Base-by-base conservation (phyloP, 2,113 vertebrate species). In the Pelobates fuscus region DNA sequence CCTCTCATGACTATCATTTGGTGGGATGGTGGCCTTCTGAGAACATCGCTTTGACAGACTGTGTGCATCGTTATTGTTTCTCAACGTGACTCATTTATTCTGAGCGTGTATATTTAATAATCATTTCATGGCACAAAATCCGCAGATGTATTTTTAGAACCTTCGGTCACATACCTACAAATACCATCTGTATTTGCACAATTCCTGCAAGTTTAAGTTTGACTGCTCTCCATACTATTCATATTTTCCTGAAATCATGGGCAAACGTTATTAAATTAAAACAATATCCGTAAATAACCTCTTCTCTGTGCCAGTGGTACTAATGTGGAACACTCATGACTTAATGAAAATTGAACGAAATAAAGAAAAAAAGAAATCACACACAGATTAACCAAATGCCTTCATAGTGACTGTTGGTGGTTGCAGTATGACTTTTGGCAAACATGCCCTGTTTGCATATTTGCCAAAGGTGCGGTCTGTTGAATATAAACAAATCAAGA, bases 401-500 rank as follows among this genome's bases (percentile, higher is more conserved):
- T 74, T 74, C 46, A 57, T 18, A 65, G 46, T 65, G 71, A 57
- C 62, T 74, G 41, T 43, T 37, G 60, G 71, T 74, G 71, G 71
- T 46, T 65, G 49, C 30, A 65, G 49, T 7, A 20, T 10, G 65
- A 27, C 17, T 15, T 49, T 63, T 74, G 71, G 71, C 61, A 20
- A 57, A 3, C 8, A 57, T 8, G 23, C 21, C 65, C 2, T 0
- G 43, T 74, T 65, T 57, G 49, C 71, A 43, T 26, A 74, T 74
- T 18, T 66, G 60, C 71, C 71, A 74, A 74, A 74, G 71, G 71
- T 65, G 71, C 21, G 71, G 71, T 57, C 70, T 27, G 18, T 74
- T 57, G 24, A 25, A 74, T 2, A 8, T 5, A 65, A 64, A 64
- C 60, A 26, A 55, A 57, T 12, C 1, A 18, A 44, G 21, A 37